Evolutionary conservation across 2,797 vertebrate species (phyloP), one percentile per base, ranked within the genome.

Genomic region (Eleutherodactylus coqui): DNA sequence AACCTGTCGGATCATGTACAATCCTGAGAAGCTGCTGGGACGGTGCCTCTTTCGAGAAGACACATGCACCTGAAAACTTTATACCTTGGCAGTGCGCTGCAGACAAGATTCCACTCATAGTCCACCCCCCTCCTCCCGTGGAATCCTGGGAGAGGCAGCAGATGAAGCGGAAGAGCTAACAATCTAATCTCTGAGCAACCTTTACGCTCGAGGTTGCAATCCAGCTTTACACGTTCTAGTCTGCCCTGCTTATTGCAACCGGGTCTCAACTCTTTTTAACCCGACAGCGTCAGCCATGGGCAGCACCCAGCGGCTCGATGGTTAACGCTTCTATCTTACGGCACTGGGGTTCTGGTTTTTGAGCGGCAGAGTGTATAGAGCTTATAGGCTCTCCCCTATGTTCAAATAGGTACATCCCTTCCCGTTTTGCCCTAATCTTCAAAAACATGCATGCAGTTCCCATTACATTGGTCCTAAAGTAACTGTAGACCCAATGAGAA

Each of bases 1-100:
- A 73, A 87, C 86, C 86, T 87, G 86, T 84, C 45, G 55, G 76
- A 64, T 87, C 86, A 87, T 87, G 86, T 58, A 84, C 82, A 80
- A 69, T 72, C 82, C 76, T 51, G 64, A 53, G 81, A 58, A 82
- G 83, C 62, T 79, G 60, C 34, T 41, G 60, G 81, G 86, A 83
- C 43, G 64, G 60, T 43, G 73, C 75, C 51, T 70, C n/a, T 43
- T 45, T 73, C 41, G 29, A 17, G 24, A 53, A 84, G 82, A 87
- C 76, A n/a, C 58, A 62, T 84, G 76, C 86, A 87, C 82, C 86
- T 87, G 82, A 84, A 43, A 76, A 84, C 49, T 45, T 24, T 49
- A 43, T 53, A 29, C 41, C 60, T 77, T 75, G 55, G 78, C 53
- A 60, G 36, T 14, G 47, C 8, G 62, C 24, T 73, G 11, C 41